phyloP scores from a whole-genome alignment of 1,140 invertebrate species.

The Drosophila watanabei region DNA sequence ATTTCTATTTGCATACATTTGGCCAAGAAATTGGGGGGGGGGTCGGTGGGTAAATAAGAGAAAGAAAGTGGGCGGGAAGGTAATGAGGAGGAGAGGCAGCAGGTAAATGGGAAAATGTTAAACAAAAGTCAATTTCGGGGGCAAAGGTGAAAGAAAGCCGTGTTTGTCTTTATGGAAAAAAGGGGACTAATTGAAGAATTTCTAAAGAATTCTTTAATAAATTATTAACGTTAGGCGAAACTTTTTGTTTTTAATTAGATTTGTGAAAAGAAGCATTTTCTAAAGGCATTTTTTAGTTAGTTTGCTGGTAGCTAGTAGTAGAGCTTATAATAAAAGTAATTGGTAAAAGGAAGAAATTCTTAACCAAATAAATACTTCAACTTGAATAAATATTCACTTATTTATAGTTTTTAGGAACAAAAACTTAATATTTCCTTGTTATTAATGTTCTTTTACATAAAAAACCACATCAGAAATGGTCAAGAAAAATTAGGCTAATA shows the following conservation, averaged over 20 bases:
- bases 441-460: not conserved
- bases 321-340: no score
- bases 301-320: not conserved
- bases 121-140: conserved; percentile 45
- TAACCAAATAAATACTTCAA: not conserved
- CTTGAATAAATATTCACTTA: not conserved
- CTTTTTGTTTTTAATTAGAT: conserved; percentile 6
- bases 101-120: not conserved
- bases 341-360: not conserved
- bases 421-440: no score
- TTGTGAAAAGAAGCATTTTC: not conserved
- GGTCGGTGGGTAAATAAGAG: not conserved
- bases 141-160: conserved; percentile 19
- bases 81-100: not conserved
- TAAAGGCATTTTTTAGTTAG: not conserved
- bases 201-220: not conserved
- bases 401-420: not conserved
- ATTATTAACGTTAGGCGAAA: not conserved
- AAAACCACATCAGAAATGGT: not conserved
- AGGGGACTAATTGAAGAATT: conserved; percentile 25
- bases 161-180: conserved; percentile 5
- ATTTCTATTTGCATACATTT: conserved; percentile 61
- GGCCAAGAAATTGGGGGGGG: conserved; percentile 23
- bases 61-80: not conserved
- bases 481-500: not conserved